Percentiles rank a stretch among this genome's conserved stretches.
These are phyloP conservation scores for Zoanthus sociatus DNA, from an alignment of 92 coral and sea anemone genomes.

Conservation along the genomic window DNA sequence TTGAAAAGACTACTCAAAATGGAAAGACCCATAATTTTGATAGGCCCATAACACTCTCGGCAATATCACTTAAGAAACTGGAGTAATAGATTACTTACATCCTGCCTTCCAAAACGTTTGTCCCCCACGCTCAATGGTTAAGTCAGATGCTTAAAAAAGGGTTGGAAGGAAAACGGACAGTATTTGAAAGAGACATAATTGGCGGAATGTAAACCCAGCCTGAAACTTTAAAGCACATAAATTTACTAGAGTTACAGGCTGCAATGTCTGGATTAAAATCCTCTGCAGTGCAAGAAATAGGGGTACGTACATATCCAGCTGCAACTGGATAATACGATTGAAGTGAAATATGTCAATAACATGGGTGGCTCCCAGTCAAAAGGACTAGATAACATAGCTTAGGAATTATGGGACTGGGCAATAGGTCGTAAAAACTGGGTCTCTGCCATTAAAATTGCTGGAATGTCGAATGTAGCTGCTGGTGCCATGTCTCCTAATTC, in stretches of 20 bases:
- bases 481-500: constrained; percentile 47
- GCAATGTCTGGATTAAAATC: constrained; percentile 63
- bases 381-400: constrained; percentile 25
- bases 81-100: constrained; percentile 59
- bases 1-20: constrained; percentile 26
- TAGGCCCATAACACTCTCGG: constrained; percentile 50
- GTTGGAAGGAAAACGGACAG: constrained; percentile 51
- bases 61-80: constrained; percentile 40
- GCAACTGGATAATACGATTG: too few species aligned
- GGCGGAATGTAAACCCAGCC: constrained; percentile 52
- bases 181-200: too few species aligned
- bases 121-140: constrained; percentile 38
- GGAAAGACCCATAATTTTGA: constrained; percentile 21
- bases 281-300: constrained; percentile 42
- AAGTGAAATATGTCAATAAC: neutral
- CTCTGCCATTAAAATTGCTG: constrained; percentile 60
- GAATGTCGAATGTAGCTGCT: constrained; percentile 44
- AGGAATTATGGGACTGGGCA: constrained; percentile 58
- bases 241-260: constrained; percentile 49
- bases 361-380: constrained; percentile 44
- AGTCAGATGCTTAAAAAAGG: constrained; percentile 66
- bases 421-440: constrained; percentile 46
- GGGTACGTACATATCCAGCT: neutral
- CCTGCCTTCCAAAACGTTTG: constrained; percentile 28
- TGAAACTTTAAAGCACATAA: constrained; percentile 49